Evolutionary conservation across 2,113 vertebrate species (phyloP).

Genomic region (Mola mola): DNA sequence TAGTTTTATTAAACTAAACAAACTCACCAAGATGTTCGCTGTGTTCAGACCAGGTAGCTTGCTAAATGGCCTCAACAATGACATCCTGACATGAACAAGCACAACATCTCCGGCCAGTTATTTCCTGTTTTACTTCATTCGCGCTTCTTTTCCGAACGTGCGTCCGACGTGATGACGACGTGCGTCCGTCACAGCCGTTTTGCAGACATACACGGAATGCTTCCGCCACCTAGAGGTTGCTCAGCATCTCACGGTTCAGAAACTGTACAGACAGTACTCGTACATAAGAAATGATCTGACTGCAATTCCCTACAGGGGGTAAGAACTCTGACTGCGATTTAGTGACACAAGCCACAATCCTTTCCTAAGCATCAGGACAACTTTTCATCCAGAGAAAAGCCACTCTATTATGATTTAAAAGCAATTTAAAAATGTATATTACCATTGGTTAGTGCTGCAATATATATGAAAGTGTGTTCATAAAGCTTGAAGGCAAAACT

Average conservation of each 20-base stretch:
- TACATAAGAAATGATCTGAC: too few species aligned
- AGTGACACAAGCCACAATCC: too few species aligned
- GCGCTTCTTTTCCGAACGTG: conserved; percentile 64
- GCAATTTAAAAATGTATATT: too few species aligned
- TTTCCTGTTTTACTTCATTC: not conserved
- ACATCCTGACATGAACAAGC: conserved; percentile 26
- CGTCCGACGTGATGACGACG: conserved; percentile 58
- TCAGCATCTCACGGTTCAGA: not conserved
- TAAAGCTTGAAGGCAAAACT: too few species aligned
- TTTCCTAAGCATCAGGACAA: too few species aligned
- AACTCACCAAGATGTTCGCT: conserved; percentile 80
- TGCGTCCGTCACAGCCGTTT: not conserved
- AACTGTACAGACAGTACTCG: conserved; percentile 16
- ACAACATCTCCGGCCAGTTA: not conserved
- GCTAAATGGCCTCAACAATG: conserved; percentile 74
- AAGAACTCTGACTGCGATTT: too few species aligned
- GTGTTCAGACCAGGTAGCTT: conserved; percentile 75
- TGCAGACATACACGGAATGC: fast-evolving
- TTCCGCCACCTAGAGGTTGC: conserved; percentile 34
- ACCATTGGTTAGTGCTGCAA: too few species aligned
- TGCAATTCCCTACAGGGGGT: too few species aligned
- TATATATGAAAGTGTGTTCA: too few species aligned
- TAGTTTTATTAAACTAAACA: too few species aligned
- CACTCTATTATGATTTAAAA: too few species aligned
- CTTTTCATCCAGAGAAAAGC: too few species aligned